Evolutionary conservation across 64 coral and sea anemone genomes (phyloP).

Genomic region (Porites lutea): DNA sequence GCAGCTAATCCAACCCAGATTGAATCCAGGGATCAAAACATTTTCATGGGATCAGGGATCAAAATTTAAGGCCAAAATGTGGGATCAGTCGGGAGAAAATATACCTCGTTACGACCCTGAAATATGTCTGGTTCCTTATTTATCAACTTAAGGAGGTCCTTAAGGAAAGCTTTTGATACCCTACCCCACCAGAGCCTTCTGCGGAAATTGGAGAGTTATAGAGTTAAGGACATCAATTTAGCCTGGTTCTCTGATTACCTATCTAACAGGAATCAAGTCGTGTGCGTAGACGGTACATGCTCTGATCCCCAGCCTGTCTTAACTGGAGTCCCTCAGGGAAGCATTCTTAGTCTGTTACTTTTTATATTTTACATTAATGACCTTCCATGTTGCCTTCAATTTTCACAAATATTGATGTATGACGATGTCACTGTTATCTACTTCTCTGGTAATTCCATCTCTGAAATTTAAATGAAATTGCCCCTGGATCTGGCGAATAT

Average conservation of each 20-base stretch:
- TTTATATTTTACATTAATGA: no score
- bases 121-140: no score
- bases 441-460: not conserved
- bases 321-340: not conserved
- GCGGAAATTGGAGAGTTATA: not conserved
- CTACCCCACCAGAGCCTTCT: not conserved
- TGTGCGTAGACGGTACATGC: slow-evolving; percentile 4
- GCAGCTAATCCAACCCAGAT: no score
- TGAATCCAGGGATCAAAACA: no score
- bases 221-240: not conserved
- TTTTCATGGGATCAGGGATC: no score
- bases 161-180: slow-evolving; percentile 10
- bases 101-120: no score
- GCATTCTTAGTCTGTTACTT: not conserved
- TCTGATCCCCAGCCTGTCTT: not conserved
- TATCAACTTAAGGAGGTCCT: no score
- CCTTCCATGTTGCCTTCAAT: not conserved
- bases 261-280: not conserved
- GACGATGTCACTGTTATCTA: not conserved
- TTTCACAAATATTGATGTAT: not conserved
- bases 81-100: no score
- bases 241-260: not conserved
- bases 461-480: not conserved
- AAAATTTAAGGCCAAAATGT: no score
- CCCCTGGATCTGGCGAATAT: not conserved